A percentile compares a stretch with the other conserved stretches of the same genome.
Evolutionary conservation across 2,113 vertebrate species (phyloP).

Genomic region (Pogonocichla stellata): DNA sequence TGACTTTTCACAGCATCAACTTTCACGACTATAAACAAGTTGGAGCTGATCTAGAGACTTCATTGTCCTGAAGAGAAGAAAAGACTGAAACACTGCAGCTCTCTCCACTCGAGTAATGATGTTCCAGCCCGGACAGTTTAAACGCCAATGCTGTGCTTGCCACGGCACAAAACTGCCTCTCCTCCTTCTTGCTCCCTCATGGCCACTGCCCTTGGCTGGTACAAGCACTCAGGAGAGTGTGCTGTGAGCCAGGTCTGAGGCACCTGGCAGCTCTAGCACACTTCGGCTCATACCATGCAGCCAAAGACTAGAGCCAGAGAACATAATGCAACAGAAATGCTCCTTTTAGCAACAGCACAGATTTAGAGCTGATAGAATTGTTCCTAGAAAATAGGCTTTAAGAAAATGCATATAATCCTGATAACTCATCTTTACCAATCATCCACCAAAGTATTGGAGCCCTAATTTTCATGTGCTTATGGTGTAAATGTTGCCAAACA

Average conservation of each 20-base stretch:
- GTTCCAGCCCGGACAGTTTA: not conserved
- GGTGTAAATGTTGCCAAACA: not conserved
- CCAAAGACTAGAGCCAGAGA: not conserved
- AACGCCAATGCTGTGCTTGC: not conserved
- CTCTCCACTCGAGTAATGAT: rapidly evolving
- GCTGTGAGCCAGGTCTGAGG: not conserved
- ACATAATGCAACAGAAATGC: not conserved
- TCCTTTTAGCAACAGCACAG: not conserved
- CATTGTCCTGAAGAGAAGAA: not conserved
- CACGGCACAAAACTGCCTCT: not conserved
- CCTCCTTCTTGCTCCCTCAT: not conserved
- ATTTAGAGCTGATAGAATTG: not conserved
- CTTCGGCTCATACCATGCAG: not conserved
- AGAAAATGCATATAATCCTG: not conserved
- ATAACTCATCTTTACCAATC: not conserved
- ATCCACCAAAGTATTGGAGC: not conserved
- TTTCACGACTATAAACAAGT: not conserved
- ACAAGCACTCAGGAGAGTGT: not conserved
- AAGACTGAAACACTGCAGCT: not conserved
- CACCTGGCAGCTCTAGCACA: not conserved
- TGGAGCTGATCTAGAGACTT: not conserved
- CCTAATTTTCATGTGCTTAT: not conserved
- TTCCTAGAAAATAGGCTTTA: not conserved
- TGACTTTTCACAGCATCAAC: not conserved
- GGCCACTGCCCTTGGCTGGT: not conserved